These are phyloP conservation scores for Ammodytes marinus DNA, from an alignment of 2,113 vertebrate species.

Conservation along the genomic window DNA sequence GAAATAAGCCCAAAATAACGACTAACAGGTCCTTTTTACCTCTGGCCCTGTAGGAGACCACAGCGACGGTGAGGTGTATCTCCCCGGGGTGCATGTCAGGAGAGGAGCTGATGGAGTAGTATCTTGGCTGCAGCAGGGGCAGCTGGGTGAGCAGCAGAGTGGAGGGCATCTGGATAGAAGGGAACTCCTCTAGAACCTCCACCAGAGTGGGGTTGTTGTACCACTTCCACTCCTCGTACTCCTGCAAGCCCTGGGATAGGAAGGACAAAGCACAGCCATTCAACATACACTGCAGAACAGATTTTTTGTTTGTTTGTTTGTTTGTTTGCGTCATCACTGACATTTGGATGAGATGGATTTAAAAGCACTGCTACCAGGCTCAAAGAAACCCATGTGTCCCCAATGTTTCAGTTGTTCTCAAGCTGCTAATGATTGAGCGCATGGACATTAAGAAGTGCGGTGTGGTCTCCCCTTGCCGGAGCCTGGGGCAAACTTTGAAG, in stretches of 20 bases:
- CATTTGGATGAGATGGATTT: conserved; percentile 66
- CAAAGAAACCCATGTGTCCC: conserved; percentile 9
- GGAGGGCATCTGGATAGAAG: conserved; percentile 93
- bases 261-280: conserved; percentile 23
- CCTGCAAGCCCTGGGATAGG: conserved; percentile 91
- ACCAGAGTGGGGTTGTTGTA: conserved; percentile 95
- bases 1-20: not conserved
- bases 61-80: conserved; percentile 96
- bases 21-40: conserved; percentile 78
- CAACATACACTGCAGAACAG: conserved; percentile 42
- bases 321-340: conserved; percentile 65
- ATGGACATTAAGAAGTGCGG: conserved; percentile 1
- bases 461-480: not conserved
- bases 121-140: conserved; percentile 94
- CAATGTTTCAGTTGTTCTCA: conserved; percentile 52
- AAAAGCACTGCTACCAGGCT: conserved; percentile 28
- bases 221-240: conserved; percentile 99
- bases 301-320: not conserved
- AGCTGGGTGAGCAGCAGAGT: conserved; percentile 96
- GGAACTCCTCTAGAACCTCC: conserved; percentile 97
- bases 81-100: conserved; percentile 92
- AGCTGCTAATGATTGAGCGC: conserved; percentile 42
- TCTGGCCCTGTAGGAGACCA: conserved; percentile 94
- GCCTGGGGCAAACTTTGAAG: conserved; percentile 30
- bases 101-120: conserved; percentile 99